Conservation (phyloP, 2,888 invertebrate species). For the Hyles lineata region DNA sequence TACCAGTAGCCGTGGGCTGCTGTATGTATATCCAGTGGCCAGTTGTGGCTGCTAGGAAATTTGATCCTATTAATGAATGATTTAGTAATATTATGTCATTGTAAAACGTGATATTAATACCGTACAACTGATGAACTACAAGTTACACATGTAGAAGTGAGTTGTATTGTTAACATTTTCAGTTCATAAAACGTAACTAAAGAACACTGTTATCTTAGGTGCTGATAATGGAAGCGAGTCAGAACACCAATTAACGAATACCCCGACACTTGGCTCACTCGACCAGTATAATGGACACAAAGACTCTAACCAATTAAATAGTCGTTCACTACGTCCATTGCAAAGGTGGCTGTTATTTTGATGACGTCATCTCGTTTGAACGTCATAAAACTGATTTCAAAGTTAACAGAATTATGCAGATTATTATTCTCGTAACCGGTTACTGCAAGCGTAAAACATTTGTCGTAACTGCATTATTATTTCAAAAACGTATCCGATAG, state of each 20-base stretch:
- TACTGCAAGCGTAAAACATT: neutral
- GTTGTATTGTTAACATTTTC: too few species aligned
- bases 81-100: neutral
- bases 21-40: neutral
- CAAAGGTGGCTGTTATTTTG: slow-evolving; percentile 46
- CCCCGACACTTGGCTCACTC: slow-evolving; percentile 69
- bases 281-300: slow-evolving; percentile 62
- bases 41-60: neutral
- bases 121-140: too few species aligned
- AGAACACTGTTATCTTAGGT: slow-evolving; percentile 39
- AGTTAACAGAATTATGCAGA: neutral
- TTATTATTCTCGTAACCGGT: neutral
- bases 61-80: neutral
- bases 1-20: slow-evolving; percentile 58
- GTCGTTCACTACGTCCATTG: slow-evolving; percentile 51
- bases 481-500: slow-evolving; percentile 34
- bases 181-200: neutral
- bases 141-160: too few species aligned
- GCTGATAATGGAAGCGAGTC: slow-evolving; percentile 64
- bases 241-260: slow-evolving; percentile 71
- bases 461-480: slow-evolving; percentile 13
- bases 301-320: slow-evolving; percentile 72
- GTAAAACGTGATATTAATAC: too few species aligned
- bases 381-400: slow-evolving; percentile 10
- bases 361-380: slow-evolving; percentile 48